These are phyloP conservation scores for Drosophila teissieri DNA, from an alignment of 1,140 invertebrate species.

Conservation along the genomic window DNA sequence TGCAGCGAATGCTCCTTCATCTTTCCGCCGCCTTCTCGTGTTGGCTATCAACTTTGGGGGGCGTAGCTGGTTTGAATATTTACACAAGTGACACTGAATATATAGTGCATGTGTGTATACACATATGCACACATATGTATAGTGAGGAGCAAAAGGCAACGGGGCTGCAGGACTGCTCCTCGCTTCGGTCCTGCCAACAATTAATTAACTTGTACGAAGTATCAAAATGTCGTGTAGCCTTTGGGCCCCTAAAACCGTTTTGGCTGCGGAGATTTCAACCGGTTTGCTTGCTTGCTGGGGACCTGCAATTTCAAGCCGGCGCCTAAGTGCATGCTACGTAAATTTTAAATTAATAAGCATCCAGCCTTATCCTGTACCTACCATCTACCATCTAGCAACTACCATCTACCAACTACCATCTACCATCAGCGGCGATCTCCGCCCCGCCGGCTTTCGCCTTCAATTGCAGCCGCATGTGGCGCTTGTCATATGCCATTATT, in stretches of 20 bases:
- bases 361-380: slow-evolving; percentile 16
- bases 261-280: slow-evolving; percentile 25
- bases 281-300: not conserved
- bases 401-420: too few relatives aligned
- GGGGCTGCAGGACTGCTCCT: slow-evolving; percentile 15
- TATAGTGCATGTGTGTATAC: slow-evolving; percentile 1
- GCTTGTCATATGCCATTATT: slow-evolving; percentile 82
- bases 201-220: slow-evolving; percentile 81
- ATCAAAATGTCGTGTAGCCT: slow-evolving; percentile 71
- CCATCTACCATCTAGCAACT: not conserved
- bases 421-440: not conserved
- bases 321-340: slow-evolving; percentile 70
- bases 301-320: slow-evolving; percentile 56
- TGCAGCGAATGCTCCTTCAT: slow-evolving; percentile 15
- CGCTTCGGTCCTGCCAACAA: slow-evolving; percentile 65
- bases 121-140: not conserved
- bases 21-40: slow-evolving; percentile 46
- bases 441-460: slow-evolving; percentile 22
- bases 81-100: slow-evolving; percentile 78
- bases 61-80: slow-evolving; percentile 72
- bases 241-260: slow-evolving; percentile 41
- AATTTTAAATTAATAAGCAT: slow-evolving; percentile 82
- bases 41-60: slow-evolving; percentile 73
- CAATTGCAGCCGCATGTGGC: slow-evolving; percentile 78
- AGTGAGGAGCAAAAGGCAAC: not conserved